Evolutionary conservation across 2,797 vertebrate genomes (phyloP).

Genomic region (Halcyon badia): DNA sequence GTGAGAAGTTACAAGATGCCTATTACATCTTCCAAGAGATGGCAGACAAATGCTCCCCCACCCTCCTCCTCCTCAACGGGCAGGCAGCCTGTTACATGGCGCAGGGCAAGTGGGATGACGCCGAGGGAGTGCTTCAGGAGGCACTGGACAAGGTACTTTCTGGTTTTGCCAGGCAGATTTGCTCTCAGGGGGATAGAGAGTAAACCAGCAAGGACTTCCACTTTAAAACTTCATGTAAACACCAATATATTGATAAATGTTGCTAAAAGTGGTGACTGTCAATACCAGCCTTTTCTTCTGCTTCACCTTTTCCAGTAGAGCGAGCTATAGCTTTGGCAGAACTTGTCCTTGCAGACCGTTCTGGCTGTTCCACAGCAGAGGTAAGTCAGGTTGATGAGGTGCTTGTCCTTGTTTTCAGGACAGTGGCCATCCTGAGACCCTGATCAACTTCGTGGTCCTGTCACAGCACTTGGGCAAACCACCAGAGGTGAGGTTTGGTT

Average conservation of each 20-base stretch:
- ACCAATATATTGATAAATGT: fast-evolving
- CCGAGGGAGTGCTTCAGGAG: slow-evolving; percentile 93
- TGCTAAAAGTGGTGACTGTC: fast-evolving
- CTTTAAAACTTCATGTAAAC: fast-evolving
- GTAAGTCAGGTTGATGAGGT: fast-evolving
- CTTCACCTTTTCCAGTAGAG: background rate
- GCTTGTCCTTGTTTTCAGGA: slow-evolving; percentile 81
- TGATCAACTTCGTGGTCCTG: slow-evolving; percentile 94
- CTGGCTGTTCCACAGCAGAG: background rate
- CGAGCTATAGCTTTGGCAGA: background rate
- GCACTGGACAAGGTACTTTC: slow-evolving; percentile 92
- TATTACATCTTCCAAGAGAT: slow-evolving; percentile 99
- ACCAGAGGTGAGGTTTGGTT: slow-evolving; percentile 86
- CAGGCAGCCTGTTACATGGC: slow-evolving; percentile 95
- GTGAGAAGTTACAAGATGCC: slow-evolving; percentile 95
- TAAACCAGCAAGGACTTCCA: background rate
- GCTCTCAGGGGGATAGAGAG: fast-evolving
- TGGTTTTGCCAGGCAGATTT: background rate
- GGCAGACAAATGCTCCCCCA: slow-evolving; percentile 93
- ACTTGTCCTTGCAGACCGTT: background rate
- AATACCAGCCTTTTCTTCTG: fast-evolving
- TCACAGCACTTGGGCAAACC: slow-evolving; percentile 94
- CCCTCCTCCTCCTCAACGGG: slow-evolving; percentile 92
- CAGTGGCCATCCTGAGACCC: slow-evolving; percentile 93
- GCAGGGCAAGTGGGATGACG: slow-evolving; percentile 96